These are phyloP conservation scores for Oreortyx pictus DNA, from an alignment of 2,797 vertebrate genomes.

Conservation along the genomic window DNA sequence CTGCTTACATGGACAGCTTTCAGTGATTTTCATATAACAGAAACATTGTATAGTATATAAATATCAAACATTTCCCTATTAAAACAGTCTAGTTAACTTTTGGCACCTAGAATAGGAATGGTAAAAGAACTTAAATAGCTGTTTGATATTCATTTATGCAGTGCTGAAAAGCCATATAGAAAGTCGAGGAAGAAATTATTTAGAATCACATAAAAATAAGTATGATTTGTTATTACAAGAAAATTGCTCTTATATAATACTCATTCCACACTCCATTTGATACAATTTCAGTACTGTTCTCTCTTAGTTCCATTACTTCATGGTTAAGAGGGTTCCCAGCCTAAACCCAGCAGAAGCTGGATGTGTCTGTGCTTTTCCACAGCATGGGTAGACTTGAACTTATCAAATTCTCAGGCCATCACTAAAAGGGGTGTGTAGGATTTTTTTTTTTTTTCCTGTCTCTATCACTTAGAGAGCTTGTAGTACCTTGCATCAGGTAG, in stretches of 20 bases:
- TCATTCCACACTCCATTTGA: conserved; percentile 58
- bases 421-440: neutral
- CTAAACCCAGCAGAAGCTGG: neutral
- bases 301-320: conserved; percentile 34
- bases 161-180: neutral
- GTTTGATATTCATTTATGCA: conserved; percentile 47
- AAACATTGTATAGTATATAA: conserved; percentile 23
- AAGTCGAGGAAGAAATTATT: conserved; percentile 48
- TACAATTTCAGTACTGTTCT: conserved; percentile 20
- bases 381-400: neutral
- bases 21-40: conserved; percentile 10
- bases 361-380: rapidly evolving
- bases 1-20: conserved; percentile 4
- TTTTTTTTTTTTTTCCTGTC: neutral
- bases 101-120: neutral
- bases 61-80: conserved; percentile 32
- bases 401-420: neutral
- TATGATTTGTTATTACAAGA: conserved; percentile 51
- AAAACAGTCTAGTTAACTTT: neutral
- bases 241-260: conserved; percentile 31
- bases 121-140: neutral
- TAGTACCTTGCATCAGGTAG: neutral
- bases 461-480: neutral
- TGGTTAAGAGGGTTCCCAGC: neutral
- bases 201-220: conserved; percentile 53